A percentile compares a stretch with the other conserved stretches of the same genome.
Evolutionary conservation across 2,113 vertebrate species (phyloP).

Genomic region (Oenanthe oenanthe): DNA sequence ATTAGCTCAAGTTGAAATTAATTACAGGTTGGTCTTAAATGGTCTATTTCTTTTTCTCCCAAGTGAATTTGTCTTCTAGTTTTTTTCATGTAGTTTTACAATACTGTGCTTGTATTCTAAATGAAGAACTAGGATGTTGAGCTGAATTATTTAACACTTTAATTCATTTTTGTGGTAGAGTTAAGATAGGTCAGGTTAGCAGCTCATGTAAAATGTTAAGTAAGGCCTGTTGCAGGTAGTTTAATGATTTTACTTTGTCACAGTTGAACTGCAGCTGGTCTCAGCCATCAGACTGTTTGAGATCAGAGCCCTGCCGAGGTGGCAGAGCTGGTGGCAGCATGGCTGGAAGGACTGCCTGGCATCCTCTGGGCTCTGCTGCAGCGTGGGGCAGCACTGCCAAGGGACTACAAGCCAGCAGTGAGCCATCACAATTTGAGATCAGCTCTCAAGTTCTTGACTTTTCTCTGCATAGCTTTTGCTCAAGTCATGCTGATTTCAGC

Average conservation of each 20-base stretch:
- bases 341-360: too few species aligned
- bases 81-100: slow-evolving; percentile 32
- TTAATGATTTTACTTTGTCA: not conserved
- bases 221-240: not conserved
- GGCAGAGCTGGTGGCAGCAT: not conserved
- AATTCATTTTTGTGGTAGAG: not conserved
- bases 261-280: not conserved
- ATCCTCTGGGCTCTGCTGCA: not conserved
- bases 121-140: not conserved
- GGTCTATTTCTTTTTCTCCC: slow-evolving; percentile 4
- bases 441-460: not conserved
- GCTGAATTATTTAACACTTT: slow-evolving; percentile 1
- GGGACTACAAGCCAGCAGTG: not conserved
- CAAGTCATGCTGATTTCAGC: not conserved
- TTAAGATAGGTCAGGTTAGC: not conserved
- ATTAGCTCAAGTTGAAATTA: slow-evolving; percentile 53
- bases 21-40: slow-evolving; percentile 57
- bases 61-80: not conserved
- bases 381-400: accelerated
- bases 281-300: not conserved
- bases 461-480: not conserved
- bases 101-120: not conserved
- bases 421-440: not conserved
- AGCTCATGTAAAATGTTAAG: not conserved
- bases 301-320: not conserved